Evolutionary conservation across 2,113 vertebrate species (phyloP).

Genomic region (Puffinus mauretanicus): DNA sequence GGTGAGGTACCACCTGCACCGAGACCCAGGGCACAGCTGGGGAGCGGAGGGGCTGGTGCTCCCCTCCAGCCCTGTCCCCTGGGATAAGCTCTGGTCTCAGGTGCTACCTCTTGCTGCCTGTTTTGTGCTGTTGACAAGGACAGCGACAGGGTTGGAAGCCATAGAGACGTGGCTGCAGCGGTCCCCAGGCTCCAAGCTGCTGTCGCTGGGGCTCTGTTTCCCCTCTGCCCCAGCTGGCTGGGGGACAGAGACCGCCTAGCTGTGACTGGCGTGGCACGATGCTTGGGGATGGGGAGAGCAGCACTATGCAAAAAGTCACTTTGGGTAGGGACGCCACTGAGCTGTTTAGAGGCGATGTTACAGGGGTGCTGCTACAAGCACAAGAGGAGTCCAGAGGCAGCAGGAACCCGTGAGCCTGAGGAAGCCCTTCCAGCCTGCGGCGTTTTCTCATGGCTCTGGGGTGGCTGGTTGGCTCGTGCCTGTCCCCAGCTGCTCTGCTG

Average conservation of each 20-base stretch:
- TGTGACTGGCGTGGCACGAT: background rate
- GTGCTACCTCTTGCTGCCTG: background rate
- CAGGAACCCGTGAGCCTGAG: background rate
- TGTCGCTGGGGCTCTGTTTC: background rate
- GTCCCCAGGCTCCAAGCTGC: background rate
- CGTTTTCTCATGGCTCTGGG: background rate
- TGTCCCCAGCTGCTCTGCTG: background rate
- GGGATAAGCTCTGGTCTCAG: background rate
- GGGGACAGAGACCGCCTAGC: background rate
- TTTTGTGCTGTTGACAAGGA: background rate
- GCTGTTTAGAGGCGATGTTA: background rate
- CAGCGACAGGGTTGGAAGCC: background rate
- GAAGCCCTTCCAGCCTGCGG: background rate
- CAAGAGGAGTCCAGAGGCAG: background rate
- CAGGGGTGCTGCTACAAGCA: background rate
- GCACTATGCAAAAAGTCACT: slow-evolving; percentile 19
- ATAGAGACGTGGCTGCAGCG: background rate
- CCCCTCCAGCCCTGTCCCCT: background rate
- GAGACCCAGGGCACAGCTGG: background rate
- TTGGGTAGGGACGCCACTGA: background rate
- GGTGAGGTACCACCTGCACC: background rate
- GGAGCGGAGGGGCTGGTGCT: background rate
- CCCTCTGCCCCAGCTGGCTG: background rate
- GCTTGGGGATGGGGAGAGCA: background rate
- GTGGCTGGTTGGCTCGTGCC: background rate